Evolutionary conservation across 1,140 invertebrate species (phyloP).

Genomic region (Pemphigus obesinymphae): DNA sequence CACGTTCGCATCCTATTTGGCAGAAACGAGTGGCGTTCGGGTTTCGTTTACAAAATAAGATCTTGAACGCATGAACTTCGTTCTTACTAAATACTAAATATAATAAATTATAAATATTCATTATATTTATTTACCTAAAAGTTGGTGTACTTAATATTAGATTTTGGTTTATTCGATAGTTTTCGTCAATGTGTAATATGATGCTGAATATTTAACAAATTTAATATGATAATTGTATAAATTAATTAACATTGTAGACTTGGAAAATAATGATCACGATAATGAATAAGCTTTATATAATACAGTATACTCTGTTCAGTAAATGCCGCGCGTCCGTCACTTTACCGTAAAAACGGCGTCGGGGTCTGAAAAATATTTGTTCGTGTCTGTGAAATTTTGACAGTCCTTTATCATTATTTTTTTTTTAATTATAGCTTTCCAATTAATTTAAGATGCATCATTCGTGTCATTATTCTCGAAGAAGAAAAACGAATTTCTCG

Average conservation of each 20-base stretch:
- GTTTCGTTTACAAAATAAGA: no score
- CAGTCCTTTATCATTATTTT: neutral
- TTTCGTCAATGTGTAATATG: no score
- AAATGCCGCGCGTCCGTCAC: neutral
- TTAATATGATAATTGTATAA: neutral
- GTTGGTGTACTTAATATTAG: no score
- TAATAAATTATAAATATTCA: no score
- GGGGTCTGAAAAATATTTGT: neutral
- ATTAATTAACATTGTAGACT: neutral
- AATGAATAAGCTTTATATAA: neutral
- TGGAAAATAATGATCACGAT: neutral
- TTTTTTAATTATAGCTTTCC: conserved; percentile 1
- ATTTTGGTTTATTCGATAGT: no score
- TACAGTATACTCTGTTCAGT: neutral
- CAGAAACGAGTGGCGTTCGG: no score
- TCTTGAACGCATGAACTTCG: no score
- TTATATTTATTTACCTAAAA: no score
- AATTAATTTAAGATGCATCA: neutral
- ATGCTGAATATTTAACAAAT: neutral
- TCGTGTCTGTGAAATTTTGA: neutral
- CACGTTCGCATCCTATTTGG: no score
- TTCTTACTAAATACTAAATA: no score
- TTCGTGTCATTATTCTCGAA: neutral
- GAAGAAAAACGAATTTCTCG: neutral
- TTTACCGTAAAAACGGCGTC: neutral